Evolutionary conservation across 2,888 invertebrate genomes (phyloP), one percentile per base, ranked within the genome.

Genomic region (Epistrophe eligans): DNA sequence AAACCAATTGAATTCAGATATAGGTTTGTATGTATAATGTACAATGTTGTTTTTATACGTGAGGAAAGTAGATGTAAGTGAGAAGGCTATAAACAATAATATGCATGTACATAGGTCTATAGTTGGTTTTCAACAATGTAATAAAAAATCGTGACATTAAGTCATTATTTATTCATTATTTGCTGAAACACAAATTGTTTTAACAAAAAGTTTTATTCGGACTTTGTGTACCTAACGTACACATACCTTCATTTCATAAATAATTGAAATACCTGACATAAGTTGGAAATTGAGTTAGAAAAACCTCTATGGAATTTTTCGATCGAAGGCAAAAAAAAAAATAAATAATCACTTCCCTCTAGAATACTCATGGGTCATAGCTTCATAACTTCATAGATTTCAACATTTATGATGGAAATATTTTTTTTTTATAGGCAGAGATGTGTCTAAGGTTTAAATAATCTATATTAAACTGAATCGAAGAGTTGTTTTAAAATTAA

Each of bases 1-100:
- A 70, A 52, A 55, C 38, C 67, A 55, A 70, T 81, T 81, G 74
- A 74, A 67, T 67, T 66, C 4, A 19, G 13, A 62, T n/a, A 5
- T 32, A 28, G 28, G 13, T 32, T 3, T n/a, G 13, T 40, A 13
- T n/a, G n/a, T 17, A 9, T 32, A 2, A 11, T 15, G 35, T 52
- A 57, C 7, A 4, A 32, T 32, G 7, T 32, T 10, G 43, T 43
- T 10, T 43, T 0, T 43, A 5, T 43, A 43, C 43, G 24, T 15
- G 55, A 13, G 43, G 43, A 28, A 6, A 35, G 17, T 28, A 19
- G 48, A 50, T 50, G 10, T 19, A 50, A 50, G 19, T 50, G 19
- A 50, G 50, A 50, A 50, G 50, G 50, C 19, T 50, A 11, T 19
- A 50, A 50, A 19, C 19, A 50, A 50, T 50, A 50, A 50, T 50